phyloP scores from a whole-genome alignment of 1,140 invertebrate genomes.

The Fopius arisanus region DNA sequence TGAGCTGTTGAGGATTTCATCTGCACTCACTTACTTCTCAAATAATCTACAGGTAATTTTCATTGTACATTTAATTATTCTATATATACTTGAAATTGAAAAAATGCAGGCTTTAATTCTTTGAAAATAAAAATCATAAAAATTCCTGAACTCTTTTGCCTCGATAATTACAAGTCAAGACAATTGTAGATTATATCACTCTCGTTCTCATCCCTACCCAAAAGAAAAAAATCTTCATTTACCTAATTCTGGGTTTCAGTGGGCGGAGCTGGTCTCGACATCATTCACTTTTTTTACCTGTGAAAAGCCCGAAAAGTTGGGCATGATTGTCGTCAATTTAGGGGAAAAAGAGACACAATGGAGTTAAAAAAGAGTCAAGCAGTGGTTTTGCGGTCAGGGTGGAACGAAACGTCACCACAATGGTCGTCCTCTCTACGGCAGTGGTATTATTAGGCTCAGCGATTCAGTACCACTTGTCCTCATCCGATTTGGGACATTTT shows the following conservation, averaged over 20 bases:
- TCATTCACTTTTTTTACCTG: conserved; percentile 1
- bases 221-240: conserved; percentile 26
- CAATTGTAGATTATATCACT: background rate
- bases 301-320: conserved; percentile 25
- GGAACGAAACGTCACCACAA: conserved; percentile 35
- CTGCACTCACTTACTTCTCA: too few species aligned
- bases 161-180: conserved; percentile 18
- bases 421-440: conserved; percentile 12
- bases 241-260: background rate
- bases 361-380: conserved; percentile 20
- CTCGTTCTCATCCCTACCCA: background rate
- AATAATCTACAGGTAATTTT: too few species aligned
- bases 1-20: background rate
- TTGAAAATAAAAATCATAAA: conserved; percentile 34
- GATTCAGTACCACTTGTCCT: background rate
- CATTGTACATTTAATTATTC: too few species aligned
- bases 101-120: too few species aligned
- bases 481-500: background rate
- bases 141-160: background rate
- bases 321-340: conserved; percentile 8
- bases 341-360: conserved; percentile 14
- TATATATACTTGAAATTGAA: too few species aligned
- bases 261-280: background rate
- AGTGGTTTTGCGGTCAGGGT: conserved; percentile 33
- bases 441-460: conserved; percentile 26